A percentile compares a stretch with the other conserved stretches of the same genome.
phyloP scores from a whole-genome alignment of 2,888 invertebrate species.

The Candidula unifasciata region DNA sequence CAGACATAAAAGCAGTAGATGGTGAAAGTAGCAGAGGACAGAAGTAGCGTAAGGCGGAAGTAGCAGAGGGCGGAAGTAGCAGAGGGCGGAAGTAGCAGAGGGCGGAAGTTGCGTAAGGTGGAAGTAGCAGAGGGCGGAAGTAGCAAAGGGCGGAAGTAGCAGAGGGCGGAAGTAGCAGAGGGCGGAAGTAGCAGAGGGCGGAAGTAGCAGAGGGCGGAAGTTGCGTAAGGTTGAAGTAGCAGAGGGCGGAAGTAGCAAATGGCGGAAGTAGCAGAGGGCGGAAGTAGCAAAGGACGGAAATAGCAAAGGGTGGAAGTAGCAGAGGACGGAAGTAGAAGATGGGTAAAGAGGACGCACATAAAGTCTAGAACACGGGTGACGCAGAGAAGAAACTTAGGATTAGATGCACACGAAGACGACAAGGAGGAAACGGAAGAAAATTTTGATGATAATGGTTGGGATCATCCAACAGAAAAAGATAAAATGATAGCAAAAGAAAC shows the following conservation, averaged over 20 bases:
- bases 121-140: neutral
- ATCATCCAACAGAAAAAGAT: too few species aligned
- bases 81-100: too few species aligned
- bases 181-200: neutral
- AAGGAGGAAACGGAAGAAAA: constrained; percentile 6
- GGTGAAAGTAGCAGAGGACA: neutral
- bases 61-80: neutral
- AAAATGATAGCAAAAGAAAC: neutral
- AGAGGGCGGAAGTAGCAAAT: constrained; percentile 26
- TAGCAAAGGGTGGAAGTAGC: neutral
- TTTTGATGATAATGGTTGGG: too few species aligned
- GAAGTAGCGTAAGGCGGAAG: constrained; percentile 1
- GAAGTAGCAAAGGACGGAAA: constrained; percentile 11
- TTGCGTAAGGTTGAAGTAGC: too few species aligned
- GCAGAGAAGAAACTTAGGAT: neutral
- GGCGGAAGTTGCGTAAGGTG: constrained; percentile 5
- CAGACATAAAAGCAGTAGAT: too few species aligned
- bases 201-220: too few species aligned
- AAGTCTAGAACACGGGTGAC: neutral
- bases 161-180: constrained; percentile 12
- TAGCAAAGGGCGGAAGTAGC: constrained; percentile 1
- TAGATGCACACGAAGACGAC: neutral
- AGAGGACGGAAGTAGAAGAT: neutral
- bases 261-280: neutral
- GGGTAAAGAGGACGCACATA: neutral